Evolutionary conservation across 2,113 vertebrate genomes (phyloP), one percentile per base, ranked within the genome.

Genomic region (Calypte anna): DNA sequence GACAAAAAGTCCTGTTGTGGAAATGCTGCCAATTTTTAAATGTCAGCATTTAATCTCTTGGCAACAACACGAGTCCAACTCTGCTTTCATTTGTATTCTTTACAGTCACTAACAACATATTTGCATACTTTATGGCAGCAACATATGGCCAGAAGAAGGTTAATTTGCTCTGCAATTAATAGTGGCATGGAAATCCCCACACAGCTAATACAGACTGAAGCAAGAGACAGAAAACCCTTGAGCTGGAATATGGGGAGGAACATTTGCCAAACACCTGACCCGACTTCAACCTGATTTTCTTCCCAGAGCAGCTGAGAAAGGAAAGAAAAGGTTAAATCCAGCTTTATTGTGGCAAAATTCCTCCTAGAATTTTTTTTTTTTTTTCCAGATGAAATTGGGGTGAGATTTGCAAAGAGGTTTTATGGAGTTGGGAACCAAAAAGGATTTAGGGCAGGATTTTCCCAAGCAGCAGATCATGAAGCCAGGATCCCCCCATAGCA

Each of bases 1-100:
- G 84, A 86, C 75, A 63, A 58, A 58, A 69, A 90, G 57, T 95
- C 92, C 76, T 2, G 0, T 20, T 33, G 90, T 94, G 97, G 94
- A 96, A 81, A 55, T 0, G 0, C 24, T 76, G 96, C 97, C 96
- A 86, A 40, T 83, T 46, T 88, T 81, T 79, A 17, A n/a, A 64
- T 12, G 3, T 51, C 0, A 0, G 66, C 54, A 58, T 94, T 88
- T 94, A 93, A 95, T 93, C 88, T 88, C 76, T 95, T 90, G 90
- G 93, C 77, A 81, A 10, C 9, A 54, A 33, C 0, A 33, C 0
- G 0, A 5, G 27, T 25, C 80, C 66, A 88, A 66, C 27, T 21
- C 9, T 14, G 61, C 44, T 25, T 64, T 85, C 61, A 12, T 73
- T 64, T 92, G 23, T 27, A 2, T 21, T 54, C 40, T 89, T 86